phyloP scores from a whole-genome alignment of 2,888 invertebrate genomes.

The Cataglyphis livida region DNA sequence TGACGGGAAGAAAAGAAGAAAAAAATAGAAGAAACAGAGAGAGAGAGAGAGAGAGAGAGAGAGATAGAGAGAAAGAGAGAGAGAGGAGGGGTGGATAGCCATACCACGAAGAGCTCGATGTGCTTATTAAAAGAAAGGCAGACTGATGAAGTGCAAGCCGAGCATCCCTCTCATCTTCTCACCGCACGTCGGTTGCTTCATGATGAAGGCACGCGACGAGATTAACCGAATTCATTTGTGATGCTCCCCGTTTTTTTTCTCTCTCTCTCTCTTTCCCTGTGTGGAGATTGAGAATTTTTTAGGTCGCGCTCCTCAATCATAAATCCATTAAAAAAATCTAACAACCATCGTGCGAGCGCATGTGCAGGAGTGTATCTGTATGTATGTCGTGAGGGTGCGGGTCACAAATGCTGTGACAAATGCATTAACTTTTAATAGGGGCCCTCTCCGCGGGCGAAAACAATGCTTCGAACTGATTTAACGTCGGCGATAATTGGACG shows the following conservation, averaged over 20 bases:
- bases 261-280: neutral
- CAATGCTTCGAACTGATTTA: constrained; percentile 56
- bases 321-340: constrained; percentile 53
- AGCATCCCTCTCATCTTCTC: constrained; percentile 10
- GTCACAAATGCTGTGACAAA: constrained; percentile 45
- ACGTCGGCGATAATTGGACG: constrained; percentile 46
- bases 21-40: neutral
- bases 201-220: constrained; percentile 52
- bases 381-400: neutral
- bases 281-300: constrained; percentile 39
- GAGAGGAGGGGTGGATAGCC: neutral
- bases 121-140: constrained; percentile 56
- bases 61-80: neutral
- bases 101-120: constrained; percentile 43
- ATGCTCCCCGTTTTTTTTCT: constrained; percentile 30
- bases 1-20: constrained; percentile 26
- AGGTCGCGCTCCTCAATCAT: constrained; percentile 41
- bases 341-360: constrained; percentile 17
- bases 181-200: constrained; percentile 24
- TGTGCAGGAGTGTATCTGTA: neutral
- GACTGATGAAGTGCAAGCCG: constrained; percentile 49
- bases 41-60: neutral
- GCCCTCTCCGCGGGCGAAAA: constrained; percentile 44
- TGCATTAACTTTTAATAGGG: constrained; percentile 62
- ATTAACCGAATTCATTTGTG: constrained; percentile 55